A percentile compares a stretch with the other conserved stretches of the same genome.
Evolutionary conservation across 1,140 invertebrate species (phyloP).

Genomic region (Drosophila jambulina): DNA sequence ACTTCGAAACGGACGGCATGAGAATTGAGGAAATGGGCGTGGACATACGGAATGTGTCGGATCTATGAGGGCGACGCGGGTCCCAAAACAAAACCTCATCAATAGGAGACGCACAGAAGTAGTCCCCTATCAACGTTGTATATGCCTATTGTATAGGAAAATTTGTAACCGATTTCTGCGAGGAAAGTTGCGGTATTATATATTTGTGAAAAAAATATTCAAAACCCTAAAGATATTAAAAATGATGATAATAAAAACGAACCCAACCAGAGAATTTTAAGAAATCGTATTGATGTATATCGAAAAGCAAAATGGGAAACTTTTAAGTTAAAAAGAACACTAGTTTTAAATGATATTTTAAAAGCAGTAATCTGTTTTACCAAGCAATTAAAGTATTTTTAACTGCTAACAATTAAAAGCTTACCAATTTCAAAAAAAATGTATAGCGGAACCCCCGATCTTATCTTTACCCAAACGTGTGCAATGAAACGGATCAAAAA

Average conservation of each 20-base stretch:
- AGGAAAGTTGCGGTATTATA: not conserved
- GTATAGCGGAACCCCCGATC: not conserved
- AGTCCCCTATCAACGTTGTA: not conserved
- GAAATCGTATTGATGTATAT: not conserved
- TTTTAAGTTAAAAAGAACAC: not conserved
- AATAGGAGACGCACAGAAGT: not conserved
- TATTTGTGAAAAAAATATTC: not conserved
- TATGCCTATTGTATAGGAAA: slow-evolving; percentile 32
- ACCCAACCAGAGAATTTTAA: too few relatives aligned
- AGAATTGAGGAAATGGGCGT: slow-evolving; percentile 61
- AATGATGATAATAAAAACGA: not conserved
- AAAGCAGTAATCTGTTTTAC: not conserved
- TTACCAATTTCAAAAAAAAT: not conserved
- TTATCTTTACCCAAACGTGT: not conserved
- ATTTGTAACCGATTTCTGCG: not conserved
- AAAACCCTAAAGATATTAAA: not conserved
- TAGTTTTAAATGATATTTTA: not conserved
- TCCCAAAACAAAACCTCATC: not conserved
- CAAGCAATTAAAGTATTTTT: not conserved
- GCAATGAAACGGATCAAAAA: not conserved
- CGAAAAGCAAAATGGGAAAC: not conserved
- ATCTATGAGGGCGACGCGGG: slow-evolving; percentile 18
- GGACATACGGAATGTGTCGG: slow-evolving; percentile 46
- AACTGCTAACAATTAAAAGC: not conserved
- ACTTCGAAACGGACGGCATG: slow-evolving; percentile 21